Conservation (phyloP, 2,797 vertebrate species). For the Lacerta bilineata region DNA sequence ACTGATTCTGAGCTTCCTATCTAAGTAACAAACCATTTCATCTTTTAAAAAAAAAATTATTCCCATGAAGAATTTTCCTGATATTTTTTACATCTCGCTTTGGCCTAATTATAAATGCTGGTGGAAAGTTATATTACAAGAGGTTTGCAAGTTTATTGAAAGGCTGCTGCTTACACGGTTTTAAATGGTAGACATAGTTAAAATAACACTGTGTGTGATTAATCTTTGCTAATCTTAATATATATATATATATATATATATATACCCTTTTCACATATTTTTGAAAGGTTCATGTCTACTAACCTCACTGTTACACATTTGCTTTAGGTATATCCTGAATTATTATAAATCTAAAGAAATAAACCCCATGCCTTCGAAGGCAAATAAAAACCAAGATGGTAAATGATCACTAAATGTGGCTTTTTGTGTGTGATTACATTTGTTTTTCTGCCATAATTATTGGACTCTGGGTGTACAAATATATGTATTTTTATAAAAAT, state of each 20-base stretch:
- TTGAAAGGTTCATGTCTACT: conserved; percentile 65
- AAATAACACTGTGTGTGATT: conserved; percentile 46
- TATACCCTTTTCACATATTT: conserved; percentile 68
- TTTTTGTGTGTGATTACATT: background rate
- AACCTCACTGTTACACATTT: conserved; percentile 70
- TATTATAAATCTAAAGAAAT: conserved; percentile 73
- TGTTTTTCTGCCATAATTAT: background rate
- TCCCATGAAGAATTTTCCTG: conserved; percentile 44
- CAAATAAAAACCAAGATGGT: conserved; percentile 79
- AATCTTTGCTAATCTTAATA: conserved; percentile 71
- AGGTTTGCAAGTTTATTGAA: conserved; percentile 34
- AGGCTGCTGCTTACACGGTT: conserved; percentile 61
- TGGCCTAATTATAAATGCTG: conserved; percentile 46
- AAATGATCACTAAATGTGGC: conserved; percentile 61
- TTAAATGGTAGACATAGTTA: conserved; percentile 62
- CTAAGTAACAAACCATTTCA: conserved; percentile 8
- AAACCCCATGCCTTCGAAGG: conserved; percentile 77
- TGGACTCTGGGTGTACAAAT: background rate
- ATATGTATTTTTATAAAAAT: background rate
- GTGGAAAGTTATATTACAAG: conserved; percentile 57
- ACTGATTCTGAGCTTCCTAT: conserved; percentile 58
- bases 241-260: conserved; percentile 62
- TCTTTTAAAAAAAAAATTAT: conserved; percentile 32
- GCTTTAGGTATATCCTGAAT: conserved; percentile 70
- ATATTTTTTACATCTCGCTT: conserved; percentile 44